These are phyloP conservation scores for Cosmopolites sordidus DNA, from an alignment of 2,888 invertebrate species.

Conservation along the genomic window DNA sequence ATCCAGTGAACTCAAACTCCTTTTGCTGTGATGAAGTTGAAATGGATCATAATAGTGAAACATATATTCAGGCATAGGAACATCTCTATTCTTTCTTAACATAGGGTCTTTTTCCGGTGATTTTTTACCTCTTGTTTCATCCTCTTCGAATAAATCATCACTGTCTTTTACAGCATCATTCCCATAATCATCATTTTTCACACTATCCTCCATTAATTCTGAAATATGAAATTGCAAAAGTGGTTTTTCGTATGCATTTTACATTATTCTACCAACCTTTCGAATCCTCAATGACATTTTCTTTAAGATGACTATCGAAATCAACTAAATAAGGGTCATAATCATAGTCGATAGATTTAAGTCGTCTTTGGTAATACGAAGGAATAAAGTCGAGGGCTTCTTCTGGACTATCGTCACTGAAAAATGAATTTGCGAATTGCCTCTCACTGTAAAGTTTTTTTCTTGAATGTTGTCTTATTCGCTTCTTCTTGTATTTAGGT, in stretches of 20 bases:
- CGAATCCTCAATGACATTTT: background rate
- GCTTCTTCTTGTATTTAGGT: constrained; percentile 17
- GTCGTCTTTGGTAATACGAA: constrained; percentile 20
- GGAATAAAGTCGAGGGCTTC: constrained; percentile 23
- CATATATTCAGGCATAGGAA: background rate
- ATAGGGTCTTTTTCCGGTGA: background rate
- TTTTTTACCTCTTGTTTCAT: background rate
- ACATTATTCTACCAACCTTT: background rate
- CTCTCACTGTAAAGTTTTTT: background rate
- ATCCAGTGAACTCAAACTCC: background rate
- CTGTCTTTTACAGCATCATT: background rate
- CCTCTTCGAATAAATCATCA: background rate
- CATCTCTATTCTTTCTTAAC: background rate
- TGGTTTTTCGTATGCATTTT: background rate
- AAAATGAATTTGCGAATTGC: background rate
- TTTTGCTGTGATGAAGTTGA: background rate
- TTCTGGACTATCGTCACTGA: constrained; percentile 4
- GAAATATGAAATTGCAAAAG: background rate
- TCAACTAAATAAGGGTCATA: constrained; percentile 26
- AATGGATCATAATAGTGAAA: background rate
- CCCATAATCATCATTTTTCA: background rate
- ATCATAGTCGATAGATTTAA: constrained; percentile 28
- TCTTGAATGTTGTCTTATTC: constrained; percentile 7
- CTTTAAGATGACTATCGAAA: constrained; percentile 11
- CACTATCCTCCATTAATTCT: background rate